Conservation (phyloP, 2,797 vertebrate species). For the Pelochelys cantorii region DNA sequence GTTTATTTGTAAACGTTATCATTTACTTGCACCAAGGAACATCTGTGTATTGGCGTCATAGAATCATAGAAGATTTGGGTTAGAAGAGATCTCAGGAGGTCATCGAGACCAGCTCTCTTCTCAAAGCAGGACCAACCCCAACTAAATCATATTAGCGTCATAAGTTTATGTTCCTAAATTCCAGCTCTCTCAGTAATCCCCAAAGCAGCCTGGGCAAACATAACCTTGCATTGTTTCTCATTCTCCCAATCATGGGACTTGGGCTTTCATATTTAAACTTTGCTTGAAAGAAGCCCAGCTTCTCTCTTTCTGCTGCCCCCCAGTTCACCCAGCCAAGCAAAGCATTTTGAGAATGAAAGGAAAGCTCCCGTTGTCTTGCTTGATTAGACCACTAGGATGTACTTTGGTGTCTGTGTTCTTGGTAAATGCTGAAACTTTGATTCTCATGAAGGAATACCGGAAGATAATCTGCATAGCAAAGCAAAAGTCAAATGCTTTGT, state of each 20-base stretch:
- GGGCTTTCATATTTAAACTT: neutral
- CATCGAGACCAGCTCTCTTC: no score
- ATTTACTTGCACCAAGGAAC: neutral
- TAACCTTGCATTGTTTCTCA: rapidly evolving
- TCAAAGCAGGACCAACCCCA: no score
- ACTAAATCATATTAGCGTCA: neutral
- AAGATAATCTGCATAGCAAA: constrained; percentile 66
- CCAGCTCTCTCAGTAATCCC: neutral
- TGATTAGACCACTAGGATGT: neutral
- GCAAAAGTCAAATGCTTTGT: constrained; percentile 52
- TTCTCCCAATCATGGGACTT: neutral
- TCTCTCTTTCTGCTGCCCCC: neutral
- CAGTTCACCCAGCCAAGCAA: neutral
- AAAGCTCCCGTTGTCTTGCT: neutral
- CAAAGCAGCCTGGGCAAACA: neutral
- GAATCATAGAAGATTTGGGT: no score
- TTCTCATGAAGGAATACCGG: constrained; percentile 32
- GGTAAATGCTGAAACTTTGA: constrained; percentile 56
- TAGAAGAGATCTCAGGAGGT: no score
- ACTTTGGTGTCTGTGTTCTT: constrained; percentile 37
- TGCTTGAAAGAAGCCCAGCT: neutral
- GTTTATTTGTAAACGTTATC: neutral
- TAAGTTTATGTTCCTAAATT: neutral
- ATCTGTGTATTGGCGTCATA: neutral
- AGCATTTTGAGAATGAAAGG: neutral